Conservation (phyloP, 1,140 invertebrate genomes). For the Caerostris darwini region DNA sequence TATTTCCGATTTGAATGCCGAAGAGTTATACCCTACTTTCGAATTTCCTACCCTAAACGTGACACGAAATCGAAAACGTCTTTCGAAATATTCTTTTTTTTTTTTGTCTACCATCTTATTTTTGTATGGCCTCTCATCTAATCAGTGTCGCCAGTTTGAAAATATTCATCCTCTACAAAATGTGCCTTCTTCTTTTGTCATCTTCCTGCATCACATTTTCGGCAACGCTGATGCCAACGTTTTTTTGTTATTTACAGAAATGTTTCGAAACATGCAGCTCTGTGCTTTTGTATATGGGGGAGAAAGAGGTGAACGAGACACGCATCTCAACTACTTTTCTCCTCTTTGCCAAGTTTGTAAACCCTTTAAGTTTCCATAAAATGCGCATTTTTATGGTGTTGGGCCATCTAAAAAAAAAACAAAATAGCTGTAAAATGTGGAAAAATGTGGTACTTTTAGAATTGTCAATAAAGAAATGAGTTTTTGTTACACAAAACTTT, state of each 20-base stretch:
- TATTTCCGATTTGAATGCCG: constrained; percentile 3
- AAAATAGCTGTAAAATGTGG: not conserved
- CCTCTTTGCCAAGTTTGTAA: not conserved
- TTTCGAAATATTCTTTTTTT: not conserved
- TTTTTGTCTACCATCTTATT: not conserved
- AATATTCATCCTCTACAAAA: not conserved
- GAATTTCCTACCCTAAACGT: not conserved
- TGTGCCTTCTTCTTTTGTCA: not conserved
- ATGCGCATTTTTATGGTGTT: not conserved
- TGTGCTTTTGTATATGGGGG: not conserved
- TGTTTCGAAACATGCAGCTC: not conserved
- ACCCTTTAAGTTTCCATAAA: not conserved
- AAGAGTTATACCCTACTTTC: constrained; percentile 11
- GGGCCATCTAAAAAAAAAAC: not conserved
- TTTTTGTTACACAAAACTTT: not conserved
- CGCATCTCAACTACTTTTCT: not conserved
- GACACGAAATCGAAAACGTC: constrained; percentile 11
- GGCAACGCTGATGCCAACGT: not conserved
- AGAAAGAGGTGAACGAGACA: not conserved
- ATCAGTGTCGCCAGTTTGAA: not conserved
- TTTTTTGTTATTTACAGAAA: not conserved
- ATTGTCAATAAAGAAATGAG: not conserved
- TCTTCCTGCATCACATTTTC: not conserved
- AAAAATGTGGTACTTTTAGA: not conserved
- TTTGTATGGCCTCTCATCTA: not conserved